phyloP scores from a whole-genome alignment of 2,888 invertebrate genomes.

The Drosophila nr. perissopoda region DNA sequence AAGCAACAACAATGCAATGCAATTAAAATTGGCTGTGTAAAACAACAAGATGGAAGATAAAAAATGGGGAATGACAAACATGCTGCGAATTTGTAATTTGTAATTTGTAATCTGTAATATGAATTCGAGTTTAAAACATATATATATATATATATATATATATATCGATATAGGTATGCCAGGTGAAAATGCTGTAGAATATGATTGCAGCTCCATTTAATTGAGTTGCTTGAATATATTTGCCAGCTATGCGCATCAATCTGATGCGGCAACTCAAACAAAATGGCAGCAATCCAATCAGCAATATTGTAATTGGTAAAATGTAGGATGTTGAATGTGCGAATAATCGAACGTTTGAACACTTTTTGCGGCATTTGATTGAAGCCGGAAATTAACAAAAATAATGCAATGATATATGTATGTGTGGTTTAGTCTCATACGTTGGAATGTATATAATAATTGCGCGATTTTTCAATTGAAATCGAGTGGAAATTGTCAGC shows the following conservation, averaged over 20 bases:
- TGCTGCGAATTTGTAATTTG: constrained; percentile 76
- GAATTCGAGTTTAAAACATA: constrained; percentile 68
- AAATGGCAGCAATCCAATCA: constrained; percentile 76
- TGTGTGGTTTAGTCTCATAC: constrained; percentile 21
- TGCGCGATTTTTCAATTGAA: neutral
- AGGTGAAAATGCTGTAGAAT: constrained; percentile 47
- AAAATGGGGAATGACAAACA: constrained; percentile 74
- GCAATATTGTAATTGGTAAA: constrained; percentile 70
- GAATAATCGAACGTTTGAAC: constrained; percentile 62
- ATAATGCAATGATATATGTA: constrained; percentile 37
- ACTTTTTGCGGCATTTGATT: constrained; percentile 72
- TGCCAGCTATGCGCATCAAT: constrained; percentile 23
- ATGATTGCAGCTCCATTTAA: constrained; percentile 74
- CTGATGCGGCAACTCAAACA: constrained; percentile 10
- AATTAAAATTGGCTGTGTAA: constrained; percentile 72
- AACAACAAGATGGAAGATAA: constrained; percentile 34
- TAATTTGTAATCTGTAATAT: constrained; percentile 68
- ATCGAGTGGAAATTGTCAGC: constrained; percentile 23
- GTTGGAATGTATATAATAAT: neutral
- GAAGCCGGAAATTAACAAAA: constrained; percentile 66
- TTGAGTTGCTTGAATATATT: constrained; percentile 66
- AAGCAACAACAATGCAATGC: constrained; percentile 70
- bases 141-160: constrained; percentile 11
- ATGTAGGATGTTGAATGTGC: constrained; percentile 65
- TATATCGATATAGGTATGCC: constrained; percentile 27